Base-by-base conservation (phyloP, 2,113 vertebrate genomes). In the Xenopus tropicalis region DNA sequence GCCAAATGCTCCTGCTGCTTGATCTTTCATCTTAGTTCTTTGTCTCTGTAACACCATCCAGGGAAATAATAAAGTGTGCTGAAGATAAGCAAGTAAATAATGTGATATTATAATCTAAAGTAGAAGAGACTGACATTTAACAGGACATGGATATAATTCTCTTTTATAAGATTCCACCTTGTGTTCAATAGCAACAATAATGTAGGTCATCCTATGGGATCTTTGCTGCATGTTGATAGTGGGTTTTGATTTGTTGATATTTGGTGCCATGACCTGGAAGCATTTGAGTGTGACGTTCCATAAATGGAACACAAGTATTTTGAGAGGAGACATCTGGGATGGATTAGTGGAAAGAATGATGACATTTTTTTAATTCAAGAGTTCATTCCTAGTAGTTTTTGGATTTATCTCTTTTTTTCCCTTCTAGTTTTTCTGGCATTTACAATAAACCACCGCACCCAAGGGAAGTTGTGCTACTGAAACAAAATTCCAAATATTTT, bases 381-480 rank as follows among this genome's bases (percentile, higher is more conserved):
- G 66, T 76, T 76, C 66, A 76, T 74, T 63, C 61, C 62, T 76
- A 62, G 57, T 72, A 76, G 58, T 76, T 69, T 76, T 69, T 76
- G 58, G 58, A 76, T 68, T 69, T 62, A 57, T 58, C 66, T 75
- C 61, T 67, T 65, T 48, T 44, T 59, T 51, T 56, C 56, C 37
- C 66, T 58, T 68, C 37, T 10, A 58, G 58, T 72, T 66, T 58
- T 77, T 76, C 69, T 76, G 73, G 69, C 69, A 79, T 63, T 72
- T 59, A 71, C 59, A 63, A 69, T 51, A 77, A 71, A 72, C 65
- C 72, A 76, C 63, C 44, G 69, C 62, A 68, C 73, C 51, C 73
- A 72, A 76, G 78, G 78, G 78, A 79, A 58, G 73, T 67, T 58
- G 29, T 51, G 72, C 78, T 76, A 72, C 73, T 79, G 78, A 68